Evolutionary conservation across 2,797 vertebrate genomes (phyloP).

Genomic region (Euthynnus affinis): DNA sequence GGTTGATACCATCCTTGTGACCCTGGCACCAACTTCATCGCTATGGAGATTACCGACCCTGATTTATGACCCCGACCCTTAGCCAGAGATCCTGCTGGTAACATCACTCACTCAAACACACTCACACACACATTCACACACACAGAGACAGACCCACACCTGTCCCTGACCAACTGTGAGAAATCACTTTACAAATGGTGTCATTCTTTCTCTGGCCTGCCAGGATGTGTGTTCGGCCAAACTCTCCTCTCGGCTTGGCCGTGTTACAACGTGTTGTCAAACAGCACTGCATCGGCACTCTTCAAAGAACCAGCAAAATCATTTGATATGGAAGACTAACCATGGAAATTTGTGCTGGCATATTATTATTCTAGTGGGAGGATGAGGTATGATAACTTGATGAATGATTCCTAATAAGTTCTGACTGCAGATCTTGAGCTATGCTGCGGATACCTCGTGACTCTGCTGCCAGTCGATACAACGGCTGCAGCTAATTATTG

Average conservation of each 20-base stretch:
- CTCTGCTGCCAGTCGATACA: neutral
- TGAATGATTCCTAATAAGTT: conserved; percentile 42
- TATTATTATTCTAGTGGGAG: conserved; percentile 43
- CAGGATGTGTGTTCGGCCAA: conserved; percentile 37
- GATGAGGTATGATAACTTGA: conserved; percentile 36
- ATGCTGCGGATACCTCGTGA: neutral
- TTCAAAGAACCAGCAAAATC: conserved; percentile 23
- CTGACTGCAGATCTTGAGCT: conserved; percentile 9
- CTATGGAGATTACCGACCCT: conserved; percentile 67
- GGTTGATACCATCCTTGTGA: conserved; percentile 62
- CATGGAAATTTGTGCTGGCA: conserved; percentile 48
- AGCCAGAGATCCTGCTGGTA: conserved; percentile 65
- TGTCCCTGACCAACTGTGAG: conserved; percentile 72
- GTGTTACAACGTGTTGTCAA: conserved; percentile 37
- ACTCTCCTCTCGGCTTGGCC: conserved; percentile 6
- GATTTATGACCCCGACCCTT: conserved; percentile 74
- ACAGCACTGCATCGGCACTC: conserved; percentile 29
- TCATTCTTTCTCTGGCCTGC: conserved; percentile 19
- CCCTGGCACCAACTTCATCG: conserved; percentile 68
- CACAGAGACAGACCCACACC: conserved; percentile 70
- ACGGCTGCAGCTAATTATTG: neutral
- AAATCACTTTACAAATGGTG: conserved; percentile 66
- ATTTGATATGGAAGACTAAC: conserved; percentile 62
- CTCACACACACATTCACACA: conserved; percentile 18
- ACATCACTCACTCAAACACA: conserved; percentile 65